Percentiles rank a stretch among this genome's conserved stretches.
Conservation (phyloP, 2,888 invertebrate species). For the Tuberolachnus salignus region DNA sequence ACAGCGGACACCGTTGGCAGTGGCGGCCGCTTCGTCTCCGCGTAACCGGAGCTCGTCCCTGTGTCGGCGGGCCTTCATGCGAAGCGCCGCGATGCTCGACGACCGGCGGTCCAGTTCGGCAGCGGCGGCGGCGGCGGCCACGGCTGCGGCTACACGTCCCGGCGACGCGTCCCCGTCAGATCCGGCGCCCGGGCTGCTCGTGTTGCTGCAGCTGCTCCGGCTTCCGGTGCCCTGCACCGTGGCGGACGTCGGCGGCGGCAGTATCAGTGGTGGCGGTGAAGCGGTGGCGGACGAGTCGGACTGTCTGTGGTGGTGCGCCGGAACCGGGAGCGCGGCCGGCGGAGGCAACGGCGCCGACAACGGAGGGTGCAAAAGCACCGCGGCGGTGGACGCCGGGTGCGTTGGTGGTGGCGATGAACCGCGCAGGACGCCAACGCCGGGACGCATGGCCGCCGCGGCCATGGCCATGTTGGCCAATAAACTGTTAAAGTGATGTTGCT, state of each 20-base stretch:
- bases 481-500: conserved; percentile 45
- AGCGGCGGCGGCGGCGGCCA: conserved; percentile 59
- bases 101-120: conserved; percentile 68
- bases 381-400: conserved; percentile 59
- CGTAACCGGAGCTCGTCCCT: conserved; percentile 69
- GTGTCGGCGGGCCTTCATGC: conserved; percentile 88
- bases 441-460: conserved; percentile 64
- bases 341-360: conserved; percentile 65
- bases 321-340: conserved; percentile 62
- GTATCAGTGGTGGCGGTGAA: conserved; percentile 62
- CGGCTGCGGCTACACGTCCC: not conserved
- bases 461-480: conserved; percentile 50
- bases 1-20: no score
- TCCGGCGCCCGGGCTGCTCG: conserved; percentile 65
- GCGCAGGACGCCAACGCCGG: conserved; percentile 58
- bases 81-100: conserved; percentile 84
- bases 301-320: not conserved
- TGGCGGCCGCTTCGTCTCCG: conserved; percentile 74
- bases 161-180: conserved; percentile 63
- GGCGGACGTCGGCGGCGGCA: conserved; percentile 62
- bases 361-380: conserved; percentile 61
- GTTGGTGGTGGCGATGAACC: conserved; percentile 63
- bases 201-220: conserved; percentile 74
- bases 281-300: not conserved
- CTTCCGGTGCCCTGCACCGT: conserved; percentile 58